Evolutionary conservation across 1,140 invertebrate genomes (phyloP), one percentile per base, ranked within the genome.

Genomic region (Brachionus paranguensis): DNA sequence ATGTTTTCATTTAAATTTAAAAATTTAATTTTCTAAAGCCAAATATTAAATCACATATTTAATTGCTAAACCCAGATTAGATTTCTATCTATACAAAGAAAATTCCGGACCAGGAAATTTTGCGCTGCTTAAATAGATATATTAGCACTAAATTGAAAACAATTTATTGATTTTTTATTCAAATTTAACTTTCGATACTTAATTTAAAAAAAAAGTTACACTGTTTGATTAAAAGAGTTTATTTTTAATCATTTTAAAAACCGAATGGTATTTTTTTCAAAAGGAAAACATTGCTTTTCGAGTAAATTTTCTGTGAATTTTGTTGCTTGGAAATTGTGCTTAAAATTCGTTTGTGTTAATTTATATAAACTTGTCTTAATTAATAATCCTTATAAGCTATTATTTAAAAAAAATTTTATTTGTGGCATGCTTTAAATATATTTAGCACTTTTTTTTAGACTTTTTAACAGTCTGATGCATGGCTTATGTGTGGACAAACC

Each of bases 301-400:
- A 37, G 43, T 50, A 76, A 76, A 76, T 53, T 74, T 50, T 37
- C 20, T 76, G 72, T 76, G 20, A 76, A 76, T 76, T 50, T 76
- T 76, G 72, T 76, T 76, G 72, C 72, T 76, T 76, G 72, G 72
- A 76, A 76, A 76, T 76, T 29, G 2, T 72, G 29, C 33, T 43
- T 72, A 12, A 17, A 72, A 43, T n/a, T 33, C 65, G 27, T 14
- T 68, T 68, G 27, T 68, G 33, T 33, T 68, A 29, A 14, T 41
- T 68, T 33, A 68, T 33, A 33, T 68, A 33, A 68, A 68, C 27
- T 68, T 14, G 12, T 72, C 41, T 43, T 43, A 72, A 43, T 43
- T 72, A 72, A 72, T 72, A 72, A 72, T 72, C 68, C 68, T 72
- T 41, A 43, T 43, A 41, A 41, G 37, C 17, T 41, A 70, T 17